Evolutionary conservation across 2,797 vertebrate species (phyloP).

Genomic region (Acropternis orthonyx): DNA sequence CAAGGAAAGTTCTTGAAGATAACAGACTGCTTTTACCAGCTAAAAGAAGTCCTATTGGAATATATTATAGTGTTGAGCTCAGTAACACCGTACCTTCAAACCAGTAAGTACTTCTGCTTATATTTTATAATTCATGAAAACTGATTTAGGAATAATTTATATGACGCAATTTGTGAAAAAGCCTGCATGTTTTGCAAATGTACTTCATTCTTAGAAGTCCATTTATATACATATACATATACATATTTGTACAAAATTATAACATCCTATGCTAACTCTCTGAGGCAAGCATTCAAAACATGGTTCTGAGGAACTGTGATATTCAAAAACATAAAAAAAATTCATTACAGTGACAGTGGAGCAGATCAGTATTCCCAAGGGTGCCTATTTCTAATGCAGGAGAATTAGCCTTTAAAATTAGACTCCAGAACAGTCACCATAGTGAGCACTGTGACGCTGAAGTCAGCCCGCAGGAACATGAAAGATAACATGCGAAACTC

Average conservation of each 20-base stretch:
- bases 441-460: background rate
- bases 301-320: background rate
- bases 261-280: background rate
- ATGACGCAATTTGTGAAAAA: background rate
- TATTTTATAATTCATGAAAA: background rate
- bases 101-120: background rate
- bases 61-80: background rate
- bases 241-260: background rate
- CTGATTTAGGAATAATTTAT: background rate
- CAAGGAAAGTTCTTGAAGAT: background rate
- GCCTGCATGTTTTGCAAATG: background rate
- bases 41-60: background rate
- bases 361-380: background rate
- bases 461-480: background rate
- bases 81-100: background rate
- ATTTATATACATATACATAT: background rate
- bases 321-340: background rate
- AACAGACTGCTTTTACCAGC: background rate
- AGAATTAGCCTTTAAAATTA: background rate
- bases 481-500: background rate
- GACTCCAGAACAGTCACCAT: background rate
- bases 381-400: background rate
- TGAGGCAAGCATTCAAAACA: background rate
- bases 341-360: background rate
- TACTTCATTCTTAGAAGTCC: background rate